Evolutionary conservation across 2,797 vertebrate genomes (phyloP), one percentile per base, ranked within the genome.

Genomic region (Phrynocephalus guinanensis): DNA sequence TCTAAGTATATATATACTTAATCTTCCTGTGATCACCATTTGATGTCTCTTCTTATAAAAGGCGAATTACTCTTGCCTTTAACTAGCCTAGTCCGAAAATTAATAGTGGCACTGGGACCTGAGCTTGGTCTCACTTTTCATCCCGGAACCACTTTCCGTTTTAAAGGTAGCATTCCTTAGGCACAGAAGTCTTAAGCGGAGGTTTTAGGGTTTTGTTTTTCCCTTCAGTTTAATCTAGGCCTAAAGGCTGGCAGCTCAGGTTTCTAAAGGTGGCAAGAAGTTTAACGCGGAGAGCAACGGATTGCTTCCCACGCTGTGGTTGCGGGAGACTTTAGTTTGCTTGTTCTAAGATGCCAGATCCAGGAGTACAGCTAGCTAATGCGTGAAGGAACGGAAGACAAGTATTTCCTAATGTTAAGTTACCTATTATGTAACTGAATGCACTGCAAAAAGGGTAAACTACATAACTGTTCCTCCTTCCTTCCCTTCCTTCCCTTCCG

Each of bases 71-170:
- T 81, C 78, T 68, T 9, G 6, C 3, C 0, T 73, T 80, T n/a
- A 73, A 84, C 28, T 67, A 84, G 22, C 7, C 68, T 20, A 50
- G 10, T 9, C 70, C 11, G 6, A 18, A 70, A 76, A 71, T 11
- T 15, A 18, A 10, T 7, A 26, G 26, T 30, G 20, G 15, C 70
- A 26, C 52, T 3, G 22, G 10, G 52, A 2, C 33, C 81, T 30
- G 1, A 63, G 1, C 16, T 67, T 26, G 0, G 67, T 3, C 1
- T 88, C 0, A 3, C 1, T 16, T 5, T 50, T 63, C 13, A 0
- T 56, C 1, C 44, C 7, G 63, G 38, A 60, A 13, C 50, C 48
- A 7, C 3, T 48, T 0, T 1, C 0, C 7, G 3, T 84, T 18
- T 79, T 15, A 63, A 30, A 8, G n/a, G 6, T 6, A 26, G 20